Evolutionary conservation across 2,888 invertebrate genomes (phyloP).

Genomic region (Aspidapion aeneum): DNA sequence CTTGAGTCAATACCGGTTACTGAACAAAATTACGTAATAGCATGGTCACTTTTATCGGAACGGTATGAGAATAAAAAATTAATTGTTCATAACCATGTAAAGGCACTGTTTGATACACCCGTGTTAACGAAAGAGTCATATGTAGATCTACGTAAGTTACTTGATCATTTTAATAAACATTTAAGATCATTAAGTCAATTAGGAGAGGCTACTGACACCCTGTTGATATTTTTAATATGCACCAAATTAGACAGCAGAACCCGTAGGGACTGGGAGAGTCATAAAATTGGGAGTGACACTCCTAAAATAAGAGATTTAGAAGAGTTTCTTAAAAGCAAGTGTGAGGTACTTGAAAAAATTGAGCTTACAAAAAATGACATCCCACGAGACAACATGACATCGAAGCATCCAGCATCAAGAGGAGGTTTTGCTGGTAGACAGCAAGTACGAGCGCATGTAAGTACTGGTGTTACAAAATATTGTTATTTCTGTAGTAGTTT

Average conservation of each 20-base stretch:
- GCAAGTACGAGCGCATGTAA: neutral
- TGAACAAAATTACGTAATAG: neutral
- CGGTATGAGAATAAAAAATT: slow-evolving; percentile 11
- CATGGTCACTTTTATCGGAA: neutral
- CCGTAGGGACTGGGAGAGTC: slow-evolving; percentile 16
- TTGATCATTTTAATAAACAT: slow-evolving; percentile 14
- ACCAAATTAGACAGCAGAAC: slow-evolving; percentile 18
- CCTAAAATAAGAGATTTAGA: slow-evolving; percentile 9
- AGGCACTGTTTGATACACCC: slow-evolving; percentile 8
- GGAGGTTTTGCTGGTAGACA: neutral
- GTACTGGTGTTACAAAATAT: neutral
- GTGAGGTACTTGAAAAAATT: slow-evolving; percentile 17
- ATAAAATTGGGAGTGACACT: neutral
- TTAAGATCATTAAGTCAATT: slow-evolving; percentile 9
- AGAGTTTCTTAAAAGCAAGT: slow-evolving; percentile 12
- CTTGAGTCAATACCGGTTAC: neutral
- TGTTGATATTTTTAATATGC: slow-evolving; percentile 18
- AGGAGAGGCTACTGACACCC: neutral
- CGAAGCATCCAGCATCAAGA: neutral
- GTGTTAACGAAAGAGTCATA: slow-evolving; percentile 9
- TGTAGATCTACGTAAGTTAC: slow-evolving; percentile 9
- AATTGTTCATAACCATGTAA: slow-evolving; percentile 11
- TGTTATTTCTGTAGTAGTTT: slow-evolving; percentile 16
- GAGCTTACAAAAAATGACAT: slow-evolving; percentile 1
- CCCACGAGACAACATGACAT: no score